Conservation (phyloP, 2,888 invertebrate genomes). For the Chymomyza fuscimana region DNA sequence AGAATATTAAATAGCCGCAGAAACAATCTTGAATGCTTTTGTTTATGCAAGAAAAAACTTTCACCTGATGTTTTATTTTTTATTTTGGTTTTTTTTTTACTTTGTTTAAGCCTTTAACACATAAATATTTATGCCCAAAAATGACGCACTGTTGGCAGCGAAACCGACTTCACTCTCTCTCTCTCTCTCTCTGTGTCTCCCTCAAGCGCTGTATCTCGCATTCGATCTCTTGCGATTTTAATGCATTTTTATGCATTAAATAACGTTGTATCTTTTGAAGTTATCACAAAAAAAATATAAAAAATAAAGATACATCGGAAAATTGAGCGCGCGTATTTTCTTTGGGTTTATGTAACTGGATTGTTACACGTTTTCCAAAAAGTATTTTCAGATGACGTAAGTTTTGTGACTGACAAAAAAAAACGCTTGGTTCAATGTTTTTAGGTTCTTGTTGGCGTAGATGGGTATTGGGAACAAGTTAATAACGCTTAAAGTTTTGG, state of each 20-base stretch:
- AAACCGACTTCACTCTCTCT: not conserved
- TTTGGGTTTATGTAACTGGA: conserved; percentile 6
- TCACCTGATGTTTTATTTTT: conserved; percentile 43
- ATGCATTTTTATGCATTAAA: conserved; percentile 2
- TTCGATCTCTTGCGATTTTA: not conserved
- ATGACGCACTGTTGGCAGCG: conserved; percentile 2
- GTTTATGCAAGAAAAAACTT: conserved; percentile 54
- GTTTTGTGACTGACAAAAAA: no score
- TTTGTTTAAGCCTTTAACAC: conserved; percentile 54
- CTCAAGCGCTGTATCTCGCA: not conserved
- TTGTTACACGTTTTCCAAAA: not conserved
- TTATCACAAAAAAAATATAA: conserved; percentile 21
- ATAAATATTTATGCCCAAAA: conserved; percentile 71
- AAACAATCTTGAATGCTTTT: conserved; percentile 23
- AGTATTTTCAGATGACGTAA: not conserved
- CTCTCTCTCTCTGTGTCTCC: not conserved
- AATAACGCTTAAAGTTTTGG: no score
- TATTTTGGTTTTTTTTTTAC: conserved; percentile 45
- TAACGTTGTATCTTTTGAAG: conserved; percentile 7
- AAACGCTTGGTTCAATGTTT: no score
- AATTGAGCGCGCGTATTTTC: conserved; percentile 33
- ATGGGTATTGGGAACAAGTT: no score
- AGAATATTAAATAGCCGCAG: conserved; percentile 59
- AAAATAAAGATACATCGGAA: conserved; percentile 27
- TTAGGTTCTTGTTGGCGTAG: no score